Base-by-base conservation (phyloP, 2,113 vertebrate species). In the Saguinus midas region DNA sequence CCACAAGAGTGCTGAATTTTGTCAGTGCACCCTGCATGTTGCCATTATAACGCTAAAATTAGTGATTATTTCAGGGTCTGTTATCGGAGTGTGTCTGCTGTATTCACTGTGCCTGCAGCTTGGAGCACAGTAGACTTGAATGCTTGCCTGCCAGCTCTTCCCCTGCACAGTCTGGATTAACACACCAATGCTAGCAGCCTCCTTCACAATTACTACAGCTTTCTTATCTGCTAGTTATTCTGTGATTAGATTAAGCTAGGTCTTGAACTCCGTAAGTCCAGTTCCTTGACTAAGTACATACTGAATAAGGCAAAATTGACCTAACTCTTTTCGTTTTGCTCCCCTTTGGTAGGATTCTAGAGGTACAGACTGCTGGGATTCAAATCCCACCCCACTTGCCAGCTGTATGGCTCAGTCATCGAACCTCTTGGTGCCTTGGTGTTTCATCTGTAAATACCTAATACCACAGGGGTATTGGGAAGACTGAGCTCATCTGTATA, bases 211-310 rank as follows among this genome's bases (percentile, higher is more conserved):
- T 84, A 78, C 40, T 23, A 29, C 1, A 8, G 79, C 79, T 82
- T 87, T 93, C 84, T 85, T 86, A 81, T 83, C 52, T 35, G 84
- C 80, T 83, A 21, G 70, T 23, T 50, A 25, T 85, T 96, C 75
- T 91, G 70, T 90, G 81, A 95, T 95, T 45, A 75, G 40, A 85
- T 75, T 25, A 85, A 75, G 11, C 37, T n/a, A 12, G 18, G 3
- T 76, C 50, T 75, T 57, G 17, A 48, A 37, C 45, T 75, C 52
- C 57, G 64, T 48, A 81, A 29, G n/a, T 35, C 82, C 43, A 72
- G 37, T 86, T 92, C 58, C 3, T 1, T 48, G 55, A 17, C 52
- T 29, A 23, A 73, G 35, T 21, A 66, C 68, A 21, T 92, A 40
- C 20, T 20, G 78, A 85, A 43, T 32, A n/a, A 64, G 57, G 55